Percentiles rank a stretch among this genome's conserved stretches.
phyloP scores from a whole-genome alignment of 2,888 invertebrate genomes.

The Nephrotoma flavescens region DNA sequence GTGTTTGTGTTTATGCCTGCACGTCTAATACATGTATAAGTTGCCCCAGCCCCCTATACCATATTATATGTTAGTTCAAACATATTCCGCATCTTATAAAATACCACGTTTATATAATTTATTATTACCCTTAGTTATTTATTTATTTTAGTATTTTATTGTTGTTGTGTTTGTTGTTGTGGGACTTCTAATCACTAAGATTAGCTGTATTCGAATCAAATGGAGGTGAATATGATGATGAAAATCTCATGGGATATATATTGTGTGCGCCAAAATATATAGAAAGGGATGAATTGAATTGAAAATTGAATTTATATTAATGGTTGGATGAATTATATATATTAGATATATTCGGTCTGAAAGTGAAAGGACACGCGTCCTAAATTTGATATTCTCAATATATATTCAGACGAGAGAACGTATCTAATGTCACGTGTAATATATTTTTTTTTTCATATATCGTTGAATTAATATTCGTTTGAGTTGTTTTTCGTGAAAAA shows the following conservation, averaged over 20 bases:
- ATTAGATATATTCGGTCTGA: not conserved
- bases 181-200: slow-evolving; percentile 2
- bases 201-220: slow-evolving; percentile 1
- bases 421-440: not conserved
- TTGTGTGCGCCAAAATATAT: not conserved
- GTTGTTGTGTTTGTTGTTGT: not conserved
- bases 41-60: not conserved
- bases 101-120: not conserved
- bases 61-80: not conserved
- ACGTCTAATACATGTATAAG: not conserved
- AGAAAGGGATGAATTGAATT: not conserved
- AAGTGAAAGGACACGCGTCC: slow-evolving; percentile 1
- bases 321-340: not conserved
- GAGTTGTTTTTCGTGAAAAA: not conserved
- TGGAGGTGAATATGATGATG: slow-evolving; percentile 2
- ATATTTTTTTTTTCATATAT: not conserved
- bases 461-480: not conserved
- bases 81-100: not conserved
- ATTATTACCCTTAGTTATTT: not conserved
- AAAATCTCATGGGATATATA: not conserved
- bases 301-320: not conserved
- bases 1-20: not conserved
- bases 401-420: not conserved
- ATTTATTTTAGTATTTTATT: not conserved
- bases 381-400: not conserved